phyloP scores from a whole-genome alignment of 2,797 vertebrate species.

The Anas capensis region DNA sequence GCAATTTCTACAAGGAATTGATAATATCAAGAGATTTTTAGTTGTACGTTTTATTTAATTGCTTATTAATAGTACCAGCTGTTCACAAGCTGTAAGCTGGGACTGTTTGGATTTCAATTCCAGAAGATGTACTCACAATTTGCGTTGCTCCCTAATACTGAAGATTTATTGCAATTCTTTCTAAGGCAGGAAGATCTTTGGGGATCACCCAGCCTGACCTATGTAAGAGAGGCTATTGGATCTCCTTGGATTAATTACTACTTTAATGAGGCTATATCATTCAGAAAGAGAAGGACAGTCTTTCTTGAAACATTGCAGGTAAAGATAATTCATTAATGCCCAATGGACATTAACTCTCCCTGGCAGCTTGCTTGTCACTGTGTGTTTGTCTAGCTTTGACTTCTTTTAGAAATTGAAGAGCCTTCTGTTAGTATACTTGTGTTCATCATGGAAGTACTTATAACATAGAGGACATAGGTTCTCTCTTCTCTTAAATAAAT shows the following conservation, averaged over 20 bases:
- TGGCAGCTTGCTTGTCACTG: background rate
- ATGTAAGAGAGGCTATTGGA: background rate
- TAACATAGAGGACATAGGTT: background rate
- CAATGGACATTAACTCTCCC: background rate
- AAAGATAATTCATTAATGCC: background rate
- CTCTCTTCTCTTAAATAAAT: background rate
- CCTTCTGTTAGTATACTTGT: background rate
- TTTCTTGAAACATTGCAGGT: background rate
- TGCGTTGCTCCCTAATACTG: background rate
- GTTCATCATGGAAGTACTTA: background rate
- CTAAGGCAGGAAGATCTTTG: background rate
- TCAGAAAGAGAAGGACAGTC: background rate
- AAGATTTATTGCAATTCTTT: background rate
- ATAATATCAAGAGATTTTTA: conserved; percentile 12
- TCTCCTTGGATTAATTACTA: background rate
- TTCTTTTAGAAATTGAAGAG: background rate
- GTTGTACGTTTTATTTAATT: conserved; percentile 28
- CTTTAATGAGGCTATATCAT: background rate
- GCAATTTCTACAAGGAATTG: conserved; percentile 19
- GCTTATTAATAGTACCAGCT: background rate
- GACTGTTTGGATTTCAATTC: background rate
- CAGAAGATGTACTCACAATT: background rate
- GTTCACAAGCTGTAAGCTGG: background rate
- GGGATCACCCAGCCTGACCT: background rate
- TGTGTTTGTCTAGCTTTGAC: background rate